Percentiles rank a stretch among this genome's conserved stretches.
Evolutionary conservation across 2,797 vertebrate genomes (phyloP).

Genomic region (Fringilla coelebs): DNA sequence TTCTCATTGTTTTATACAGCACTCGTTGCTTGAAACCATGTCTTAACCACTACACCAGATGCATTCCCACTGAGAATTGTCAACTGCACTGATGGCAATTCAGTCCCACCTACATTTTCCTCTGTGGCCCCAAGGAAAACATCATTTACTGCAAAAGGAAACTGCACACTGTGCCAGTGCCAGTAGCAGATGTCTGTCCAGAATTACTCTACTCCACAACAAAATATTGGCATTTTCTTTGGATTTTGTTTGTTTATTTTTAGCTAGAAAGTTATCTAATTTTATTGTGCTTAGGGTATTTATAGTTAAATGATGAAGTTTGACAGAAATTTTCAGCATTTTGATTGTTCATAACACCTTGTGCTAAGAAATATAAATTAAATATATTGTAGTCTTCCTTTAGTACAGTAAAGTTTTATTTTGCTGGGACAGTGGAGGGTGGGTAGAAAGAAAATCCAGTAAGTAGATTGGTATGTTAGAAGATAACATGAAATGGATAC

Average conservation of each 20-base stretch:
- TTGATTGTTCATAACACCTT: background rate
- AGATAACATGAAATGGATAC: background rate
- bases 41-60: background rate
- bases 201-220: background rate
- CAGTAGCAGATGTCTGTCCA: background rate
- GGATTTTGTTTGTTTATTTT: background rate
- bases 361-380: background rate
- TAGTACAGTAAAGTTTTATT: background rate
- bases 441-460: background rate
- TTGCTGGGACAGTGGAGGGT: accelerated
- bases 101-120: background rate
- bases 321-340: background rate
- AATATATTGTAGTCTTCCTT: background rate
- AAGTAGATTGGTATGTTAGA: background rate
- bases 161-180: accelerated
- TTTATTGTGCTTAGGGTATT: background rate
- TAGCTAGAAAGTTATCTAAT: background rate
- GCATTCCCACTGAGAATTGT: background rate
- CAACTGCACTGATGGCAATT: background rate
- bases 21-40: background rate
- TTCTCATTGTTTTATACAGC: background rate
- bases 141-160: background rate
- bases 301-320: background rate
- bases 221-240: background rate
- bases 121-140: background rate